Evolutionary conservation across 2,797 vertebrate genomes (phyloP), one percentile per base, ranked within the genome.

Genomic region (Argentina silus): DNA sequence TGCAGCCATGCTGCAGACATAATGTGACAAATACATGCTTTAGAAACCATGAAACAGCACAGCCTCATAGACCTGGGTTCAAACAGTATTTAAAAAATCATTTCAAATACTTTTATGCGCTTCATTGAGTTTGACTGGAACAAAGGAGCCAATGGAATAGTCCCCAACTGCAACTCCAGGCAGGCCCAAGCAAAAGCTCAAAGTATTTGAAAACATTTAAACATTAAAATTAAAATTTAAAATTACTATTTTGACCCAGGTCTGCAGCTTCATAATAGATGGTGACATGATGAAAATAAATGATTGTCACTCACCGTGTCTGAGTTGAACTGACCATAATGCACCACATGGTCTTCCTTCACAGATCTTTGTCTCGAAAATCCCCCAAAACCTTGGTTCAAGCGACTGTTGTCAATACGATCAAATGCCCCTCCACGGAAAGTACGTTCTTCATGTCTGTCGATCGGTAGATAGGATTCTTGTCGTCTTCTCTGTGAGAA

Each of bases 301-400:
- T 51, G 47, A 67, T 45, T 10, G 50, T 1, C 27, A 73, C 84
- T 86, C 74, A 86, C 85, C 36, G 69, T 80, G 47, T 88, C 80
- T 0, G 83, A 82, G 78, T 85, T 86, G 72, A 88, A 88, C 42
- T 62, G 62, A 15, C 81, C 85, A 36, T 76, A 76, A 6, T 69
- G 56, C 21, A 60, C 36, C 43, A 15, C 19, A 36, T 0, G 56
- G n/a, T 50, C 53, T 57, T 17, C 68, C 12, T 21, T 42, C 1
- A 6, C 8, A 9, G 1, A 48, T 47, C 27, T 74, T 21, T 17
- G 62, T 55, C 27, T 68, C 3, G 48, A 56, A 45, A 67, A 78
- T 50, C 67, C 63, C 14, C 59, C 57, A 11, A 64, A 78, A 27
- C 42, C 67, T 51, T 47, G 43, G 4, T 44, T 64, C n/a, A 53